Percentiles rank a stretch among this genome's conserved stretches.
phyloP scores from a whole-genome alignment of 1,140 invertebrate species.

The Heterodera carotae region DNA sequence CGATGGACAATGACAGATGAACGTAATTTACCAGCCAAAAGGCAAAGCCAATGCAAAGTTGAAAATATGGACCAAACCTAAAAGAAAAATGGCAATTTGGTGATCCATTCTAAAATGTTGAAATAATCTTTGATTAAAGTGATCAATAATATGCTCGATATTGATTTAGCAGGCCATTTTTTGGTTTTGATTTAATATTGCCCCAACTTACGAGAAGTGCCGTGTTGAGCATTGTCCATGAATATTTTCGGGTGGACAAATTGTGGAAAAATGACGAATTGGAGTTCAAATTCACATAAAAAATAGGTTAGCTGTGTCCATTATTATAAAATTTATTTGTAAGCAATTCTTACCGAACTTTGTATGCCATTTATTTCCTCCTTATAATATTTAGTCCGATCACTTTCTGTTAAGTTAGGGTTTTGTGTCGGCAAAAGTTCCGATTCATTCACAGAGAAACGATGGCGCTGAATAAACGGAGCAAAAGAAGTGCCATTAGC shows the following conservation, averaged over 20 bases:
- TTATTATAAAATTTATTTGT: no score
- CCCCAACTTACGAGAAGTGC: neutral
- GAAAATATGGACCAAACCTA: slow-evolving; percentile 6
- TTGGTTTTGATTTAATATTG: no score
- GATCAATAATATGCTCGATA: no score
- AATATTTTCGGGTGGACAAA: neutral
- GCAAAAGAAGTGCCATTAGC: neutral
- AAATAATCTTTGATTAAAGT: no score
- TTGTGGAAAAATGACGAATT: neutral
- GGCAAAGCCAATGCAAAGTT: slow-evolving; percentile 12
- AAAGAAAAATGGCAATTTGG: neutral
- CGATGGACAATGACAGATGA: neutral
- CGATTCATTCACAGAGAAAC: neutral
- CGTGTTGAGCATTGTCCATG: slow-evolving; percentile 11
- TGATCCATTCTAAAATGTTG: no score
- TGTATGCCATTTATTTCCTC: neutral
- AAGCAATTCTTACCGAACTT: no score
- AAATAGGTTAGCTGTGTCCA: neutral
- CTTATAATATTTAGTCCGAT: neutral
- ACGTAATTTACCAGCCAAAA: slow-evolving; percentile 7
- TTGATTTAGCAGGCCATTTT: no score
- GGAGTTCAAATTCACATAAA: neutral
- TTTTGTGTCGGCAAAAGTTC: neutral
- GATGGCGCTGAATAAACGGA: no score
- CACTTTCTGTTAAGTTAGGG: no score